Conservation (phyloP, 2,113 vertebrate species). For the Antechinus flavipes region DNA sequence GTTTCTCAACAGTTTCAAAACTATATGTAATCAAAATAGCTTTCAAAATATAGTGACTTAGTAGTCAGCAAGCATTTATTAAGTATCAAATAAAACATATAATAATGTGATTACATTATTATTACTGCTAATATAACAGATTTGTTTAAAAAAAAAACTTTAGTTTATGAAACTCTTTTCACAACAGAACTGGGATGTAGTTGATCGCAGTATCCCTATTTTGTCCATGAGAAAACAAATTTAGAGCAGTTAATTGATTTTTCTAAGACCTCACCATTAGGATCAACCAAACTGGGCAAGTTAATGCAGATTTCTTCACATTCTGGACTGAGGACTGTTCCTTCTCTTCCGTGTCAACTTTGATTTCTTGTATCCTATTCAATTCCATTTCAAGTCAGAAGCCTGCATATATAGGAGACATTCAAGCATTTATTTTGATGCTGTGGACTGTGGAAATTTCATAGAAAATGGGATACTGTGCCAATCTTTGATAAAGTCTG, state of each 20-base stretch:
- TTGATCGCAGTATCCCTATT: background rate
- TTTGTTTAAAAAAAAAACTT: background rate
- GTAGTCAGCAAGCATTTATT: too few relatives aligned
- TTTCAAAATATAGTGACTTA: too few relatives aligned
- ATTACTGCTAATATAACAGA: background rate
- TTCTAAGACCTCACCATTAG: background rate
- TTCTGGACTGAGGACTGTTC: background rate
- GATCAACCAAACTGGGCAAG: background rate
- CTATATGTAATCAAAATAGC: too few relatives aligned
- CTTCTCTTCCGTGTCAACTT: background rate
- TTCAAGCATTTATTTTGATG: background rate
- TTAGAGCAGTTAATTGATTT: background rate
- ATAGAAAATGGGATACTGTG: background rate
- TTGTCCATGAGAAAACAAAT: background rate
- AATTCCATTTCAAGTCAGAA: background rate
- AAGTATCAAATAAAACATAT: too few relatives aligned
- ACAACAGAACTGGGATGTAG: background rate
- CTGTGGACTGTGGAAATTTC: background rate
- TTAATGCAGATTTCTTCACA: background rate
- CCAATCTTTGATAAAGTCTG: background rate
- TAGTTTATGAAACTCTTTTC: background rate
- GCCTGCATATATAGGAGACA: rapidly evolving
- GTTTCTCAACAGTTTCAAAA: too few relatives aligned
- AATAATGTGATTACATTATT: too few relatives aligned
- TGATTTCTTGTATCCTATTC: background rate